phyloP scores from a whole-genome alignment of 2,888 invertebrate genomes.

The Conistra vaccinii region DNA sequence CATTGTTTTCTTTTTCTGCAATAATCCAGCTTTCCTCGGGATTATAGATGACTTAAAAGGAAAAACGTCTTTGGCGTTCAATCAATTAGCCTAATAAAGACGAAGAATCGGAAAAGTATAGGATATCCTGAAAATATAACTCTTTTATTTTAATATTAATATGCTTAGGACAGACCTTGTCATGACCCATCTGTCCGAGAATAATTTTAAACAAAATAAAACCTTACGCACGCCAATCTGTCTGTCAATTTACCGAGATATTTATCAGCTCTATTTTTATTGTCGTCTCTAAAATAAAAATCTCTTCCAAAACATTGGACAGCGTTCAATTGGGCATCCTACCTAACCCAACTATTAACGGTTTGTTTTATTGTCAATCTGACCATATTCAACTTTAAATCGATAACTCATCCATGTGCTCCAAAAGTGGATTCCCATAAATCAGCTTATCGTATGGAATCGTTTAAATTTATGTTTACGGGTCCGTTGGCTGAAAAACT shows the following conservation, averaged over 20 bases:
- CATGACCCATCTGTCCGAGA: not conserved
- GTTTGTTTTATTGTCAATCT: conserved; percentile 49
- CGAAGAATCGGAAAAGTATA: not conserved
- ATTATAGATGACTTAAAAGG: not conserved
- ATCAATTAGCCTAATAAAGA: not conserved
- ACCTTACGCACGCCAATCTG: not conserved
- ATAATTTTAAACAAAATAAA: conserved; percentile 13
- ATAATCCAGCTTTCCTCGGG: conserved; percentile 4
- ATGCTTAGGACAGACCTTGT: not conserved
- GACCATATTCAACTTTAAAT: conserved; percentile 44
- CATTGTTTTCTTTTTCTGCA: conserved; percentile 27
- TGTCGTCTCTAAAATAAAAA: conserved; percentile 18
- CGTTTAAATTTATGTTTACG: conserved; percentile 52
- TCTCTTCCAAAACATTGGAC: conserved; percentile 22
- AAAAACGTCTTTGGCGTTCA: not conserved
- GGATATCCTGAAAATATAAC: not conserved
- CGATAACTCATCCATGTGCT: conserved; percentile 47
- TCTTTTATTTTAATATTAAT: not conserved
- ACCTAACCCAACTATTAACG: conserved; percentile 35
- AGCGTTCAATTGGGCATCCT: conserved; percentile 28
- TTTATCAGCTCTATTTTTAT: conserved; percentile 9
- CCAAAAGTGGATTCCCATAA: conserved; percentile 48
- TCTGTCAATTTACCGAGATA: conserved; percentile 15
- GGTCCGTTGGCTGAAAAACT: conserved; percentile 34
- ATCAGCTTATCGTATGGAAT: conserved; percentile 52